Percentiles rank a stretch among this genome's conserved stretches.
Evolutionary conservation across 2,113 vertebrate genomes (phyloP).

Genomic region (Coreoperca whiteheadi): DNA sequence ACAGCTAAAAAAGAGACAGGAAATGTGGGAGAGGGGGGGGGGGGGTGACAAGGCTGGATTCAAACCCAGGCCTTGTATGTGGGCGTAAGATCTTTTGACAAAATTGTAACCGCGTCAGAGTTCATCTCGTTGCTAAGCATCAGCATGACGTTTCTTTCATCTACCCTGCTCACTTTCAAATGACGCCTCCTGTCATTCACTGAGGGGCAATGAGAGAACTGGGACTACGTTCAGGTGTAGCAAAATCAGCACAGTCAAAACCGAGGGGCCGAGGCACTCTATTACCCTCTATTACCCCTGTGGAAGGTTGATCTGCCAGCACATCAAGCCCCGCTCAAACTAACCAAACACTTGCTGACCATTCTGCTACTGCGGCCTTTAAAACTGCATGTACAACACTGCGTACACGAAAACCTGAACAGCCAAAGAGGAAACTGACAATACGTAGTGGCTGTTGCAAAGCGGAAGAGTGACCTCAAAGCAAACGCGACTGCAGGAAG

Average conservation of each 20-base stretch:
- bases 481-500: background rate
- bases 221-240: background rate
- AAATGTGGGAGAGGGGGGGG: too few species aligned
- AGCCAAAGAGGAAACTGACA: background rate
- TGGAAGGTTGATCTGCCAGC: background rate
- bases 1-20: too few species aligned
- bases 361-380: background rate
- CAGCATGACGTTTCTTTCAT: background rate
- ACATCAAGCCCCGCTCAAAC: background rate
- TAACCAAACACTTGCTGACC: too few species aligned
- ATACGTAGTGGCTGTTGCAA: background rate
- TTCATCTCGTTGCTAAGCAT: background rate
- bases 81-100: too few species aligned
- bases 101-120: too few species aligned
- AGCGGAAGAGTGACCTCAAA: background rate
- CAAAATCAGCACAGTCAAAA: background rate
- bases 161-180: background rate
- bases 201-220: background rate
- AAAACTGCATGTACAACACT: too few species aligned
- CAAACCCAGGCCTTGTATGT: too few species aligned
- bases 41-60: too few species aligned
- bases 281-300: background rate
- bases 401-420: background rate
- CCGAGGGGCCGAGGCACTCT: background rate
- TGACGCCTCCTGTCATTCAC: background rate